These are phyloP conservation scores for Drosophila silvestris DNA, from an alignment of 2,888 invertebrate genomes.

Conservation along the genomic window DNA sequence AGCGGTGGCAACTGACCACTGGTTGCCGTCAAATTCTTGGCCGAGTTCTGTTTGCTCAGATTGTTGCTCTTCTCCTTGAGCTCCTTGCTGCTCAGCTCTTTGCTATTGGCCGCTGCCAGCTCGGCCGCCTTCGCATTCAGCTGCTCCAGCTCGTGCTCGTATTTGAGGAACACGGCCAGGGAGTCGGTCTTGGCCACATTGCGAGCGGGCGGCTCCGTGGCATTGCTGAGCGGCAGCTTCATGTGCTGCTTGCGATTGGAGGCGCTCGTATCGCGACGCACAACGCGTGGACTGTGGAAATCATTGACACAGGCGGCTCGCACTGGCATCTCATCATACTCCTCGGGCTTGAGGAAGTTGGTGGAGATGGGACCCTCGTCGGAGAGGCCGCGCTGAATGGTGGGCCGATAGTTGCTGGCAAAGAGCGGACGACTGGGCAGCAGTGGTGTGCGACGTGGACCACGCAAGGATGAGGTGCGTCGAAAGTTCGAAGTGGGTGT, in stretches of 20 bases:
- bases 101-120: slow-evolving; percentile 37
- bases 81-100: slow-evolving; percentile 74
- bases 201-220: slow-evolving; percentile 29
- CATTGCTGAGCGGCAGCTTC: slow-evolving; percentile 60
- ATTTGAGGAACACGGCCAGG: slow-evolving; percentile 84
- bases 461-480: slow-evolving; percentile 84
- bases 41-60: slow-evolving; percentile 84
- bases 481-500: slow-evolving; percentile 80
- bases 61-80: slow-evolving; percentile 85
- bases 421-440: slow-evolving; percentile 82
- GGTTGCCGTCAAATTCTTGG: slow-evolving; percentile 72
- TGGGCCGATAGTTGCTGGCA: slow-evolving; percentile 83
- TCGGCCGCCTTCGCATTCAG: slow-evolving; percentile 64
- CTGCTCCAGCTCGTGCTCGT: slow-evolving; percentile 84
- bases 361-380: slow-evolving; percentile 85
- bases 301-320: slow-evolving; percentile 84
- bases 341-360: slow-evolving; percentile 85
- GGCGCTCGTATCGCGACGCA: slow-evolving; percentile 82
- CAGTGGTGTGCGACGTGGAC: slow-evolving; percentile 83
- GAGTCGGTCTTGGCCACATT: slow-evolving; percentile 84
- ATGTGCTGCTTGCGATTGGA: slow-evolving; percentile 81
- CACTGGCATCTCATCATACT: slow-evolving; percentile 85
- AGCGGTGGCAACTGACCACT: slow-evolving; percentile 62
- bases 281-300: slow-evolving; percentile 83
- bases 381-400: slow-evolving; percentile 85